Percentiles rank a stretch among this genome's conserved stretches.
Evolutionary conservation across 2,888 invertebrate species (phyloP).

Genomic region (Eupeodes luniger): DNA sequence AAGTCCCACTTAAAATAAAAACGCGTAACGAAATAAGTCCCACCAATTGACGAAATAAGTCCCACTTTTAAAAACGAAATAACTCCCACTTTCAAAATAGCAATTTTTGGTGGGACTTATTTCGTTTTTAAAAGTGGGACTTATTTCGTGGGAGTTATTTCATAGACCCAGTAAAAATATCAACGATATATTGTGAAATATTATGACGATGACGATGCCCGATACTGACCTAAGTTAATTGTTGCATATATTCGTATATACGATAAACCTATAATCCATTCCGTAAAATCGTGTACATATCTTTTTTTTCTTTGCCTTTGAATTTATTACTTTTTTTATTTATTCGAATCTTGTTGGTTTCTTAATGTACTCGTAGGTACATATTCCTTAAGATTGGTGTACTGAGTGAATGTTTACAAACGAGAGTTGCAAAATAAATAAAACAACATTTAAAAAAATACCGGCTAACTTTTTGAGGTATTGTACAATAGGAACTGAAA

Average conservation of each 20-base stretch:
- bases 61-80: no score
- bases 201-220: constrained; percentile 35
- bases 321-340: constrained; percentile 26
- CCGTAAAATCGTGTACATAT: constrained; percentile 11
- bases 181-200: constrained; percentile 30
- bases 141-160: no score
- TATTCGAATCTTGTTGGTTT: constrained; percentile 16
- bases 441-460: neutral
- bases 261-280: neutral
- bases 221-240: constrained; percentile 73
- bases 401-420: constrained; percentile 26
- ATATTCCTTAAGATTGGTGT: constrained; percentile 4
- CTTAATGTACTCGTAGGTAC: neutral
- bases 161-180: constrained; percentile 20
- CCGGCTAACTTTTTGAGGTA: constrained; percentile 42
- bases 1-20: no score
- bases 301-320: constrained; percentile 25
- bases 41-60: no score
- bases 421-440: constrained; percentile 29
- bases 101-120: no score
- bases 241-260: constrained; percentile 10
- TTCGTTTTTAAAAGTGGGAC: no score
- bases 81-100: no score
- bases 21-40: no score
- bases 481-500: neutral